phyloP scores from a whole-genome alignment of 1,140 invertebrate species.

The Odontomachus brunneus region DNA sequence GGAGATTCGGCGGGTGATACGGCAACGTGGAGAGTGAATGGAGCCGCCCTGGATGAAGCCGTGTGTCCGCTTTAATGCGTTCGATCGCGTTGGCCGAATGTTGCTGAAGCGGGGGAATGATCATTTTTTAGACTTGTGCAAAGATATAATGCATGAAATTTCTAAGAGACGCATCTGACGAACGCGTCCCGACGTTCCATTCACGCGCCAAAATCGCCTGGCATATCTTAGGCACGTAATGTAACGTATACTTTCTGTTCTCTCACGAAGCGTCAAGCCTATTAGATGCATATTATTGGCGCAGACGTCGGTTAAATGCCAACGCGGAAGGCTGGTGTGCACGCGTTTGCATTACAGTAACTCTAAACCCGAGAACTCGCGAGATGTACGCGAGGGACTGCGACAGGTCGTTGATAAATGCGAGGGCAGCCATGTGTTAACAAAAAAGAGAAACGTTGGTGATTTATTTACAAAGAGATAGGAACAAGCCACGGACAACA shows the following conservation, averaged over 20 bases:
- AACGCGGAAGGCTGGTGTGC: no score
- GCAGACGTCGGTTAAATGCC: no score
- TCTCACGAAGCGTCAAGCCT: no score
- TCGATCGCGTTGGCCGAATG: not conserved
- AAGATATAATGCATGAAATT: no score
- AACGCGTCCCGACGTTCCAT: no score
- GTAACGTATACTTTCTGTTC: no score
- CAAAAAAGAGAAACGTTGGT: slow-evolving; percentile 56
- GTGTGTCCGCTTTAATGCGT: not conserved
- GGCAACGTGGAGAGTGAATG: slow-evolving; percentile 16
- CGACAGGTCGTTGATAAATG: not conserved
- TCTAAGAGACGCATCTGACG: no score
- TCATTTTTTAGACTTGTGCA: no score
- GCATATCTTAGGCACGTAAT: no score
- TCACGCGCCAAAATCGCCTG: no score
- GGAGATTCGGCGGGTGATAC: slow-evolving; percentile 53
- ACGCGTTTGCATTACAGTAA: no score
- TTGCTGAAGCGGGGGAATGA: not conserved
- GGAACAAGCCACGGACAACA: slow-evolving; percentile 17
- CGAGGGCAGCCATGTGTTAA: slow-evolving; percentile 19
- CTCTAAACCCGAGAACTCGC: not conserved
- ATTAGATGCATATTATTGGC: no score
- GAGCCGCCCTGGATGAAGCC: not conserved
- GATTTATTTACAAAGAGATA: slow-evolving; percentile 70
- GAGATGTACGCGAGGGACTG: not conserved